Evolutionary conservation across 1,140 invertebrate genomes (phyloP), one percentile per base, ranked within the genome.

Genomic region (Nasonia vitripennis): DNA sequence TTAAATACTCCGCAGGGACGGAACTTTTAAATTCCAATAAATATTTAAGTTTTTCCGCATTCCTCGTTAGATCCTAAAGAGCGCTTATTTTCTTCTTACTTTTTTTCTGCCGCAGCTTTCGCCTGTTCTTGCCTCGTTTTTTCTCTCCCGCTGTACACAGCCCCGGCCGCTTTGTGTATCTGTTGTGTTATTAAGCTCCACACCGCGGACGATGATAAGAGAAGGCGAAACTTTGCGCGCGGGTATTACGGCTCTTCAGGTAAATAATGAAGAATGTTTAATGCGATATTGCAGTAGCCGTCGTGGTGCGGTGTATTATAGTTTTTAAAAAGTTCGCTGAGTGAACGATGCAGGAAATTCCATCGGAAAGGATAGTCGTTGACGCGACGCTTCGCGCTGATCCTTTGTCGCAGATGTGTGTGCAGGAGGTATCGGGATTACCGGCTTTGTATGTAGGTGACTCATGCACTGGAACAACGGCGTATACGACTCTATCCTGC

Each of bases 21-120:
- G 82, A 91, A 91, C 89, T 91, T 91, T 91, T 90, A 91, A 92
- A 92, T 92, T 91, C 90, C 90, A 92, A 92, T 92, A 91, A 92
- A 92, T 92, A 91, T 91, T 90, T 90, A 91, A 92, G 89, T 91
- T 90, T 87, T 78, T 81, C 78, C 77, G 86, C 88, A 89, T 88
- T 89, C 89, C 86, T 86, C 62, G 62, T 78, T 82, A 81, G 84
- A 81, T 78, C 79, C 77, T 85, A 86, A 86, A 78, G 84, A 86
- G 62, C 62, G 68, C 71, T 85, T 81, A 85, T 75, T 81, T 81
- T 85, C 45, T 68, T 62, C 20, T 27, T 27, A 27, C 27, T 83
- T 82, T 85, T 48, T 80, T 83, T 37, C 78, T 71, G 84, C 78
- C 86, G 10, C 68, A 67, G 45, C 84, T 73, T 67, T 20, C 41